Percentiles rank a stretch among this genome's conserved stretches.
phyloP scores from a whole-genome alignment of 2,888 invertebrate genomes.

The Rambutsinella grinnellia region DNA sequence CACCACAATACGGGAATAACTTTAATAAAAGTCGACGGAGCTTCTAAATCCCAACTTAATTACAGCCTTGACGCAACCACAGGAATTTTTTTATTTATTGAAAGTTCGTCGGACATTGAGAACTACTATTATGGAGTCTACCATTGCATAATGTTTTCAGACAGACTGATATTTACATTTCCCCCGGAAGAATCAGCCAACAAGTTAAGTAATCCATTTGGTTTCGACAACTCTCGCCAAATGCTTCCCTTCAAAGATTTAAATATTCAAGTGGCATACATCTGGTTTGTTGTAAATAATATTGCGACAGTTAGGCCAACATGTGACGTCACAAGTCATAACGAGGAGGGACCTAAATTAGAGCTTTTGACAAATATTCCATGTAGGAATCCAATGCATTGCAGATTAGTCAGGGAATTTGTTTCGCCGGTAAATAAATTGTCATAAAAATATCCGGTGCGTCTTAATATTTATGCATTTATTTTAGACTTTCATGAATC shows the following conservation, averaged over 20 bases:
- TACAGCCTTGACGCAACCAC: not conserved
- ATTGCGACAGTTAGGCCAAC: conserved; percentile 13
- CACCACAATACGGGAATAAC: conserved; percentile 4
- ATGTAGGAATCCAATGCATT: conserved; percentile 15
- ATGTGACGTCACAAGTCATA: not conserved
- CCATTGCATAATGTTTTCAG: too few species aligned
- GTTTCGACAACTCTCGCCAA: conserved; percentile 2
- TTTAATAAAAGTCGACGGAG: not conserved
- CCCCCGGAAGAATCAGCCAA: not conserved
- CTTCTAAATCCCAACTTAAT: not conserved
- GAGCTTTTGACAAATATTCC: conserved; percentile 13
- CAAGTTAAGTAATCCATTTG: not conserved
- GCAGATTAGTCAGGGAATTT: conserved; percentile 5
- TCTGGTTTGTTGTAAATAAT: not conserved
- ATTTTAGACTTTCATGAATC: not conserved
- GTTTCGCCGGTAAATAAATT: conserved; percentile 18
- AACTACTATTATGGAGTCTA: not conserved
- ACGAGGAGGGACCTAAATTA: not conserved
- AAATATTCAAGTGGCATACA: conserved; percentile 6
- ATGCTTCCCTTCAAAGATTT: conserved; percentile 11
- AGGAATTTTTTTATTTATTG: not conserved
- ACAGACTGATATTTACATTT: too few species aligned
- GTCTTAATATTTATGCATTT: not conserved
- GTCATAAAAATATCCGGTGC: not conserved
- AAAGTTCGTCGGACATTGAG: not conserved